Base-by-base conservation (phyloP, 2,797 vertebrate species). In the Rhabdophis nuchalis region DNA sequence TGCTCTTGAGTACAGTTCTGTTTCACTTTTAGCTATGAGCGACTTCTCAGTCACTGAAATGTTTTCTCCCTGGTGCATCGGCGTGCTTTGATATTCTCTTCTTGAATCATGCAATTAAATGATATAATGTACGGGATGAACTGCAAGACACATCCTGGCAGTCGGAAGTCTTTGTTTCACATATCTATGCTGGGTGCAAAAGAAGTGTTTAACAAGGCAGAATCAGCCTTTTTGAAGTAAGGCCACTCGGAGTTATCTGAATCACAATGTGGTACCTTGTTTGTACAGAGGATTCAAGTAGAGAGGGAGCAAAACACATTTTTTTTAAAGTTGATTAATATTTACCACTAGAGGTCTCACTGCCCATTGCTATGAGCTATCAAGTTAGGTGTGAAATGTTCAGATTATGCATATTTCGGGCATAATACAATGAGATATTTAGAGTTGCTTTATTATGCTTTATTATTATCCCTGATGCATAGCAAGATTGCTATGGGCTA, bases 281-380 rank as follows among this genome's bases (percentile, higher is more conserved):
- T 91, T 91, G 54, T 88, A 50, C 54, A 36, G n/a, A 50, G 13
- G 4, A 58, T 46, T 85, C 77, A 16, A 92, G 64, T 32, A 89
- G 82, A 6, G 53, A 56, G 57, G 23, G 68, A 57, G 16, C 6
- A 53, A n/a, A 6, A 58, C 29, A 77, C 32, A 36, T 93, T 52
- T 93, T 77, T 16, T 54, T 12, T 12, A 29, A 8, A 87, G 86
- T 36, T 90, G 27, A 12, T 77, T 12, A n/a, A 23, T n/a, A 58
- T 68, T 92, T 56, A 10, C 88, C 95, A 56, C 25, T 32, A 93
- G 77, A 91, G 89, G 18, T 89, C 94, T 86, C 90, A 72, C 27
- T 90, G 18, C 20, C 14, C 0, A 0, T 89, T 77, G 85, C 46
- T 92, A 85, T 46, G 41, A 46, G 54, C 27, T 18, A 92, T 32